Evolutionary conservation across 1,140 invertebrate genomes (phyloP), one percentile per base, ranked within the genome.

Genomic region (Teleogryllus occipitalis): DNA sequence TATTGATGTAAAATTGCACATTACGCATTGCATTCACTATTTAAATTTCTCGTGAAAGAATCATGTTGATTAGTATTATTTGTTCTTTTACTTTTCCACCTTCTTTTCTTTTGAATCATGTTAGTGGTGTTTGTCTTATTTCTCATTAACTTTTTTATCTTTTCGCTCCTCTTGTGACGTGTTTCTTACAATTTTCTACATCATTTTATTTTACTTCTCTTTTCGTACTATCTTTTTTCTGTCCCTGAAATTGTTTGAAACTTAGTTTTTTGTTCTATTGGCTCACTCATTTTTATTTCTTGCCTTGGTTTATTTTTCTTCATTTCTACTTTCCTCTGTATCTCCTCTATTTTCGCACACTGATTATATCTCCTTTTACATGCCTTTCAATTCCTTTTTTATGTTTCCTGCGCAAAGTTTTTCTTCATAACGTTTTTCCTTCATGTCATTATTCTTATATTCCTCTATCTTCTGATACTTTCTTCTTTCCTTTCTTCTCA

Each of bases 371-470:
- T 47, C 77, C 27, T 54, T 46, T 47, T 22, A 47, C 10, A 8
- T 78, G 8, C 22, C 77, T 78, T 8, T 49, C 8, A 78, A 78
- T 48, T 8, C 46, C 47, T 22, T 12, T 46, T 78, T 78, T 14
- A 21, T 75, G 10, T 21, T 22, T 75, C 10, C 75, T 75, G 18
- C 54, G 8, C 54, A 8, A 72, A 12, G 18, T 18, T 18, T 72
- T 72, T 18, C n/a, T 12, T 72, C n/a, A 8, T 72, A 12, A 72
- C n/a, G 10, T 75, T 75, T 75, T 75, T 39, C 22, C 75, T 75
- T 12, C 22, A 12, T 10, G 12, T 39, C 8, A 21, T 75, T 75
- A 14, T 39, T 75, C 22, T 10, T 14, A 12, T 39, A 75, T 15
- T 75, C 75, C 12, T 39, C 27, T 75, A 10, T 75, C 75, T 75